Base-by-base conservation (phyloP, 2,113 vertebrate species). In the Bufo bufo region DNA sequence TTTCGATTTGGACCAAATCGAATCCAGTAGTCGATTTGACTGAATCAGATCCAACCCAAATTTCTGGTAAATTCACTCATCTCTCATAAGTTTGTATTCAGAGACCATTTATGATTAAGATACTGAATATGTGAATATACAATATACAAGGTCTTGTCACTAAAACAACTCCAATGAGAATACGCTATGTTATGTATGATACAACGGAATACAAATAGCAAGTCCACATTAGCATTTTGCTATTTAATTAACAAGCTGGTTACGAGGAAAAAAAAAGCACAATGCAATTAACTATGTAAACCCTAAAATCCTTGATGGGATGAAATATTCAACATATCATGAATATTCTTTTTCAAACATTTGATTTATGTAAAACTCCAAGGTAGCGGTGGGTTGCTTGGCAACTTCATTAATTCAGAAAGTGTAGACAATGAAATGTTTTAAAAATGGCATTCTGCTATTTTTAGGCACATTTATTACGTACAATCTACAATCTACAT, bases 361-460 rank as follows among this genome's bases (percentile, higher is more conserved):
- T n/a, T 33, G 84, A 77, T 61, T 47, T 66, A 79, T 87, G 77
- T 80, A 81, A 14, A 65, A 80, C 20, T 47, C 17, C n/a, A 87
- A 71, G 85, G 58, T 65, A 47, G 66, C 82, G 9, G 49, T 54
- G 56, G 71, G 85, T 87, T 23, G 77, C 85, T 87, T 80, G 58
- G 85, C 85, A 87, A 87, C 77, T 43, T 87, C 52, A 80, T 80
- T 56, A 87, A 87, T 80, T 63, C 85, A 69, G 61, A 56, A 87
- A 71, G 66, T 43, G 33, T 58, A 54, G 61, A 86, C 59, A 86
- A 86, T 14, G 75, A 66, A 66, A 79, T 65, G 23, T 86, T 54
- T 54, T 69, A 80, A 66, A 50, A 80, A 63, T 13, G 23, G 47
- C 12, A 69, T 14, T 52, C 10, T 33, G 16, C 43, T 69, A 86